Evolutionary conservation across 2,797 vertebrate genomes (phyloP).

Genomic region (Allobates femoralis): DNA sequence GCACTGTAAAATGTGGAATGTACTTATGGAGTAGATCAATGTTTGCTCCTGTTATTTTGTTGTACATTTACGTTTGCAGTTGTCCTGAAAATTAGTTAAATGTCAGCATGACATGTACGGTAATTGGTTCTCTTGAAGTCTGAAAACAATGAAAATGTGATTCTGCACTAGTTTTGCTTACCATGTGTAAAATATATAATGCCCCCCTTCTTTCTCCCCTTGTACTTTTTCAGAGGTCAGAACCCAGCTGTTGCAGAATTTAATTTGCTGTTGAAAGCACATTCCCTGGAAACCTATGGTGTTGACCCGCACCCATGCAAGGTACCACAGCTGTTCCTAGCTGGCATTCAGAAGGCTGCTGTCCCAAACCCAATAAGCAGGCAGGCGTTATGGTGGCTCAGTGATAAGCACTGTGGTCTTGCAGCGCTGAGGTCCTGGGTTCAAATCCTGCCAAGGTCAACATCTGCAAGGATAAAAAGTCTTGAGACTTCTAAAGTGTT

Average conservation of each 20-base stretch:
- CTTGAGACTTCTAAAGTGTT: too few species aligned
- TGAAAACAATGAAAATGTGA: neutral
- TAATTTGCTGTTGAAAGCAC: constrained; percentile 92
- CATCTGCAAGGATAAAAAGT: too few species aligned
- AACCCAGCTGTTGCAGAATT: constrained; percentile 88
- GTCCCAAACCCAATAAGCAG: neutral
- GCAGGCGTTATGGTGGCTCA: too few species aligned
- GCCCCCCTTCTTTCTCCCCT: constrained; percentile 32
- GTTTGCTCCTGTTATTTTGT: neutral
- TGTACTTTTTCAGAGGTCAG: constrained; percentile 83
- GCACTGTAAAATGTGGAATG: neutral
- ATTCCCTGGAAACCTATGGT: constrained; percentile 93
- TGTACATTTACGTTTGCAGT: neutral
- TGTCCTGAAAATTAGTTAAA: neutral
- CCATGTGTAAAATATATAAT: constrained; percentile 12
- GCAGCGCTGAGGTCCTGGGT: too few species aligned
- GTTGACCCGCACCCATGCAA: constrained; percentile 99
- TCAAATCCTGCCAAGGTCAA: too few species aligned
- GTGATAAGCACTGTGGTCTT: too few species aligned
- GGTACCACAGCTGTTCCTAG: constrained; percentile 75
- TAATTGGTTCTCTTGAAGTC: neutral
- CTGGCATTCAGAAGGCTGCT: neutral
- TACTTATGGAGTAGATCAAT: too few species aligned
- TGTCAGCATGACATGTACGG: neutral
- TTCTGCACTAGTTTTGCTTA: constrained; percentile 32